phyloP scores from a whole-genome alignment of 2,888 invertebrate species.

The Drosophila neoperkinsi region DNA sequence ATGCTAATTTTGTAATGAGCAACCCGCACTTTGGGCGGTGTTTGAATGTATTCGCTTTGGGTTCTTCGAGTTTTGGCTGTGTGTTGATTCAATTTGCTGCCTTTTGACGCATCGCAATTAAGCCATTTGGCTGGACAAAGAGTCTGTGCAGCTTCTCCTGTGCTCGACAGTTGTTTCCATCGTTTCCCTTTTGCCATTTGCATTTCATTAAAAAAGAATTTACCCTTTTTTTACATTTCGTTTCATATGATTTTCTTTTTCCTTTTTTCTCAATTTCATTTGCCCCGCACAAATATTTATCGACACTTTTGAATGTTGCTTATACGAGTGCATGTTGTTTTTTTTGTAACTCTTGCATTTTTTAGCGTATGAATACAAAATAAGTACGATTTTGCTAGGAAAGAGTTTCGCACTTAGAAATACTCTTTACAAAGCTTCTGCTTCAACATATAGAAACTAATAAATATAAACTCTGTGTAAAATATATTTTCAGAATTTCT shows the following conservation, averaged over 20 bases:
- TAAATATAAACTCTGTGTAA: neutral
- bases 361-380: slow-evolving; percentile 10
- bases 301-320: slow-evolving; percentile 51
- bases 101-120: slow-evolving; percentile 62
- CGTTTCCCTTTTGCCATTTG: slow-evolving; percentile 37
- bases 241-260: slow-evolving; percentile 43
- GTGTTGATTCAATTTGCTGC: slow-evolving; percentile 54
- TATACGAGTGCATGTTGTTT: slow-evolving; percentile 28
- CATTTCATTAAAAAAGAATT: slow-evolving; percentile 47
- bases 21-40: slow-evolving; percentile 12
- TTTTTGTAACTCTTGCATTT: slow-evolving; percentile 30
- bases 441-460: neutral
- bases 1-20: slow-evolving; percentile 41
- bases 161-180: slow-evolving; percentile 4
- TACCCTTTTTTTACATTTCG: slow-evolving; percentile 17
- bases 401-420: neutral
- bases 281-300: slow-evolving; percentile 65
- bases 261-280: slow-evolving; percentile 54
- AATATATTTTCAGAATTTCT: neutral
- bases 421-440: neutral
- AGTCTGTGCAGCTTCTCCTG: slow-evolving; percentile 8
- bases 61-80: slow-evolving; percentile 31
- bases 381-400: neutral
- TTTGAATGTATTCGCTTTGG: slow-evolving; percentile 22
- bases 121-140: slow-evolving; percentile 41